Percentiles rank a stretch among this genome's conserved stretches.
phyloP scores from a whole-genome alignment of 2,888 invertebrate genomes.

The Sarcophaga rosellei region DNA sequence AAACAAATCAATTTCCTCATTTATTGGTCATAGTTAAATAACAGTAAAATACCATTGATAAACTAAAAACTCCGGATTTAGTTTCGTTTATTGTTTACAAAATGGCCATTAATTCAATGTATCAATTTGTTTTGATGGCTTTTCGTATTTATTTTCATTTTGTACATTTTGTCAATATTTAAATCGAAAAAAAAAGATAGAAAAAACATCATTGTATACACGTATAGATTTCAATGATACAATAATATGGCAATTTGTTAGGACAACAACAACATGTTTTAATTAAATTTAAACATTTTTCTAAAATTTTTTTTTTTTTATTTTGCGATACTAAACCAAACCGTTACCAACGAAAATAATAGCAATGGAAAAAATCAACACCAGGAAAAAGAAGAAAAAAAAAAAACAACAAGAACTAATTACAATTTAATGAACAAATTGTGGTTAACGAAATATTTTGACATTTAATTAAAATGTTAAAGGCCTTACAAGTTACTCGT shows the following conservation, averaged over 20 bases:
- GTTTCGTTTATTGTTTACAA: constrained; percentile 24
- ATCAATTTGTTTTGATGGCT: constrained; percentile 29
- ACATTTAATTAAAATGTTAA: not conserved
- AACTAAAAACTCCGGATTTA: too few relatives aligned
- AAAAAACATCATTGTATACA: too few relatives aligned
- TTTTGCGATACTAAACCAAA: not conserved
- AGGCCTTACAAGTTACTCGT: not conserved
- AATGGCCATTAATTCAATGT: constrained; percentile 17
- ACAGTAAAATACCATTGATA: too few relatives aligned
- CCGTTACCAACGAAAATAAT: not conserved
- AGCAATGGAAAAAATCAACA: too few relatives aligned
- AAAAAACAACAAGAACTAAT: constrained; percentile 35
- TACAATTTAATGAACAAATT: constrained; percentile 34
- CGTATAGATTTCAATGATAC: constrained; percentile 12
- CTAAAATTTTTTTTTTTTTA: constrained; percentile 5
- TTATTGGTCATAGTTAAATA: too few relatives aligned
- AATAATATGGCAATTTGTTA: not conserved
- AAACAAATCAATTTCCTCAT: too few relatives aligned
- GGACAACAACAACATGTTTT: constrained; percentile 6
- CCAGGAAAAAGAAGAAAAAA: too few relatives aligned
- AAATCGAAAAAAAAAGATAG: not conserved
- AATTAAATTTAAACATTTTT: constrained; percentile 41
- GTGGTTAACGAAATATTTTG: constrained; percentile 1
- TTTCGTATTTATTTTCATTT: constrained; percentile 36
- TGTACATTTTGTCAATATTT: not conserved